Evolutionary conservation across 1,140 invertebrate genomes (phyloP).

Genomic region (Nomia melanderi): DNA sequence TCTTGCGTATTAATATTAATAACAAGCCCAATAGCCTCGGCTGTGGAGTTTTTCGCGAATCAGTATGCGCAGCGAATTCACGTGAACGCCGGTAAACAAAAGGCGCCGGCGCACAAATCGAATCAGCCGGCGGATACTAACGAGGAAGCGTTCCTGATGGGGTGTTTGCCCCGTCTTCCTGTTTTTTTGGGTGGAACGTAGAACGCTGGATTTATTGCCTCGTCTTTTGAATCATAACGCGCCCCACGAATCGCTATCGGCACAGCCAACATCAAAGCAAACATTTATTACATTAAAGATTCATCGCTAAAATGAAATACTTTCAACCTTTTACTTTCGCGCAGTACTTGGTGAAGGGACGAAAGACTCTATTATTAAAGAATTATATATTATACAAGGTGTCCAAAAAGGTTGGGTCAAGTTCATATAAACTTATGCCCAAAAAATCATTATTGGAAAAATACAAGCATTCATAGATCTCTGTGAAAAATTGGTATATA

Average conservation of each 20-base stretch:
- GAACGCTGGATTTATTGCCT: slow-evolving; percentile 20
- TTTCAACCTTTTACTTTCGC: neutral
- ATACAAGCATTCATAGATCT: no score
- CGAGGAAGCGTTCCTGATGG: slow-evolving; percentile 64
- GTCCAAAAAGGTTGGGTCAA: no score
- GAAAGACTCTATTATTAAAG: no score
- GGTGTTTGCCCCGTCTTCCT: slow-evolving; percentile 36
- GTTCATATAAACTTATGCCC: no score
- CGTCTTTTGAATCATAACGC: neutral
- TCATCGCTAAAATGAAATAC: neutral
- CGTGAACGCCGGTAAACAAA: slow-evolving; percentile 59
- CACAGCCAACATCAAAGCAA: neutral
- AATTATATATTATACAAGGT: no score
- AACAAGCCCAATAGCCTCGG: slow-evolving; percentile 28
- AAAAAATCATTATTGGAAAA: no score
- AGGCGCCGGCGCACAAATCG: slow-evolving; percentile 63
- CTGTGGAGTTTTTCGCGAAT: slow-evolving; percentile 31
- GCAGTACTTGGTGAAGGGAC: no score
- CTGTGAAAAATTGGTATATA: no score
- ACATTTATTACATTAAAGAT: no score
- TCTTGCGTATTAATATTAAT: slow-evolving; percentile 60
- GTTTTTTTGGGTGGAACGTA: slow-evolving; percentile 6
- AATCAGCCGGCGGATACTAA: slow-evolving; percentile 63
- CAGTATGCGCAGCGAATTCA: slow-evolving; percentile 35
- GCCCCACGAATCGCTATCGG: neutral